Percentiles rank a stretch among this genome's conserved stretches.
Conservation (phyloP, 2,888 invertebrate species). For the Monoplex corrugatus region DNA sequence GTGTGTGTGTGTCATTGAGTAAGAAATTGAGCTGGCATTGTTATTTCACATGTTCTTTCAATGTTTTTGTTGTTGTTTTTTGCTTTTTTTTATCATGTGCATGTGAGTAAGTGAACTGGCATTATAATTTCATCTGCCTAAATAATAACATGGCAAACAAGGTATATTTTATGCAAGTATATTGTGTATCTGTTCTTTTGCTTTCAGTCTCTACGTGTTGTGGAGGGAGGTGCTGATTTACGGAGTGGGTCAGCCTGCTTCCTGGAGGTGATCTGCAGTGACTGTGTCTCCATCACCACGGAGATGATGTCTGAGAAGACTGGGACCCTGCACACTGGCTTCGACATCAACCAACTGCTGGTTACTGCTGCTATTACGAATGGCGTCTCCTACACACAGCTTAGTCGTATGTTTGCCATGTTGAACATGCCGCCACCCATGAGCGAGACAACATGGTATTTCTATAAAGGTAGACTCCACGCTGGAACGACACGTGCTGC, state of each 20-base stretch:
- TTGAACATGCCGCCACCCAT: neutral
- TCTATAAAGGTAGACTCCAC: neutral
- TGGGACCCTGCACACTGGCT: slow-evolving; percentile 24
- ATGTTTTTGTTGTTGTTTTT: too few species aligned
- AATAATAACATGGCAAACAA: too few species aligned
- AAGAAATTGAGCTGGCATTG: too few species aligned
- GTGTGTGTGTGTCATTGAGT: too few species aligned
- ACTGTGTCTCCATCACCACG: neutral
- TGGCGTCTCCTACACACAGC: neutral
- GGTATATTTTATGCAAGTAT: too few species aligned
- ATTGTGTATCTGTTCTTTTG: neutral
- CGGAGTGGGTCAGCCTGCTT: neutral
- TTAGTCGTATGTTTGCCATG: neutral
- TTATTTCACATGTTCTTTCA: too few species aligned
- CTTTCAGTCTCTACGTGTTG: neutral
- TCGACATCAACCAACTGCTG: neutral
- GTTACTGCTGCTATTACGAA: neutral
- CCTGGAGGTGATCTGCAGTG: neutral
- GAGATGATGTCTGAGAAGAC: neutral
- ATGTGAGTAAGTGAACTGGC: too few species aligned
- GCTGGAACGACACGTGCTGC: neutral
- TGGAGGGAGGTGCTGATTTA: neutral
- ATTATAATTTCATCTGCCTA: too few species aligned
- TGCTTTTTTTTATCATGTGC: too few species aligned
- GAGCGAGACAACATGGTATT: neutral